Conservation (phyloP, 2,113 vertebrate species). For the Bambusicola thoracicus region DNA sequence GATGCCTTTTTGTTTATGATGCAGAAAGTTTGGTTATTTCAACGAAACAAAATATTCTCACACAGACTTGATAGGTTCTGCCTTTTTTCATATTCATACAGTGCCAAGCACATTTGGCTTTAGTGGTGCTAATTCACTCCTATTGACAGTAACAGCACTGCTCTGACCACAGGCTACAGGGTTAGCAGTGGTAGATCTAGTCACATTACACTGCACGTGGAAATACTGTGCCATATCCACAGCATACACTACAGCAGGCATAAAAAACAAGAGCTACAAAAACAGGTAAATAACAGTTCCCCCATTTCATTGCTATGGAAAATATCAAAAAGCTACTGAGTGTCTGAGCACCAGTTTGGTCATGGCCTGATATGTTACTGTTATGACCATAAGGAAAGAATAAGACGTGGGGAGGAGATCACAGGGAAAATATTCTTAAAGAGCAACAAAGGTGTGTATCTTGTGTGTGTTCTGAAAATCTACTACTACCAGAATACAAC, state of each 20-base stretch:
- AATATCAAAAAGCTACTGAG: neutral
- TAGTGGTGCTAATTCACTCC: neutral
- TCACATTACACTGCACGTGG: neutral
- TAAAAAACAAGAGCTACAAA: neutral
- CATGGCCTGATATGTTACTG: neutral
- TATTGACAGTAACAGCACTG: neutral
- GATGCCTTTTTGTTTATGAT: constrained; percentile 9
- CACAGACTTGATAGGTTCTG: neutral
- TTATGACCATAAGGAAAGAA: neutral
- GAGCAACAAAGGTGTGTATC: neutral
- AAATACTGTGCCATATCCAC: neutral
- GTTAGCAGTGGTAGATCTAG: neutral
- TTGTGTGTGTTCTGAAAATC: neutral
- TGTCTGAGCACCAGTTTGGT: neutral
- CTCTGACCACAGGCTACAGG: neutral
- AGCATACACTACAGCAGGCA: neutral
- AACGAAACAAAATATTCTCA: constrained; percentile 21
- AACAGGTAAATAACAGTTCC: neutral
- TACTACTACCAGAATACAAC: neutral
- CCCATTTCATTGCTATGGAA: neutral
- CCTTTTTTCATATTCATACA: neutral
- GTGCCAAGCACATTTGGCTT: neutral
- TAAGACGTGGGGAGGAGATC: neutral
- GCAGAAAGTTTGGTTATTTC: neutral
- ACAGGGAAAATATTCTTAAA: neutral